Evolutionary conservation across 2,888 invertebrate genomes (phyloP).

Genomic region (Eilema depressum): DNA sequence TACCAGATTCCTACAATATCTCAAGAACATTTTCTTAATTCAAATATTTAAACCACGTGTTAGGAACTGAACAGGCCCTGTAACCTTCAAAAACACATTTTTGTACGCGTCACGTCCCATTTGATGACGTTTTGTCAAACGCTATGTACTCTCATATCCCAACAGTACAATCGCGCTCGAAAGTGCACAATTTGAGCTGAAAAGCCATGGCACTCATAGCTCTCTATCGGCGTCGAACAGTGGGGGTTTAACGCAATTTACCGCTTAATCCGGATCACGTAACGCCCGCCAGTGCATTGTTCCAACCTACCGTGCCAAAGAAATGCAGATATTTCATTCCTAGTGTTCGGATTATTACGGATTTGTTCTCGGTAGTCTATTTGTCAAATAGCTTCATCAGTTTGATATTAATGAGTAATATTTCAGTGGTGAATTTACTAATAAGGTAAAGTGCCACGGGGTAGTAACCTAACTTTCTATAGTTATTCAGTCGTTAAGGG

Average conservation of each 20-base stretch:
- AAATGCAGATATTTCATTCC: slow-evolving; percentile 51
- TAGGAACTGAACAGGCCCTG: no score
- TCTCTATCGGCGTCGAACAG: slow-evolving; percentile 64
- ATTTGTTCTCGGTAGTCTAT: slow-evolving; percentile 16
- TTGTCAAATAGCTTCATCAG: not conserved
- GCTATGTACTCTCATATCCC: slow-evolving; percentile 23
- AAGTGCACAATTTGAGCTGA: slow-evolving; percentile 55
- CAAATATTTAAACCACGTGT: not conserved
- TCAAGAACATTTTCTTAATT: not conserved
- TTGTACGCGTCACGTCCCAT: not conserved
- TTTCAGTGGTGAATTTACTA: no score
- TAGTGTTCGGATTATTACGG: slow-evolving; percentile 38
- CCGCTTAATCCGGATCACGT: slow-evolving; percentile 62
- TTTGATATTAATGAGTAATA: no score
- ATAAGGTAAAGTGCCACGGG: no score
- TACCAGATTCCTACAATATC: not conserved
- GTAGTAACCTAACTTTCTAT: no score
- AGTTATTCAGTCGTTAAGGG: no score
- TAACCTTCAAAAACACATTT: not conserved
- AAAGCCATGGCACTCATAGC: slow-evolving; percentile 53
- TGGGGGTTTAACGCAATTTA: slow-evolving; percentile 65
- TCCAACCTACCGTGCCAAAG: slow-evolving; percentile 40
- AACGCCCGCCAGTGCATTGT: slow-evolving; percentile 51
- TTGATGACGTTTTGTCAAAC: slow-evolving; percentile 26
- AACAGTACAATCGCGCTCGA: slow-evolving; percentile 44